Evolutionary conservation across 2,888 invertebrate species (phyloP).

Genomic region (Diadromus collaris): DNA sequence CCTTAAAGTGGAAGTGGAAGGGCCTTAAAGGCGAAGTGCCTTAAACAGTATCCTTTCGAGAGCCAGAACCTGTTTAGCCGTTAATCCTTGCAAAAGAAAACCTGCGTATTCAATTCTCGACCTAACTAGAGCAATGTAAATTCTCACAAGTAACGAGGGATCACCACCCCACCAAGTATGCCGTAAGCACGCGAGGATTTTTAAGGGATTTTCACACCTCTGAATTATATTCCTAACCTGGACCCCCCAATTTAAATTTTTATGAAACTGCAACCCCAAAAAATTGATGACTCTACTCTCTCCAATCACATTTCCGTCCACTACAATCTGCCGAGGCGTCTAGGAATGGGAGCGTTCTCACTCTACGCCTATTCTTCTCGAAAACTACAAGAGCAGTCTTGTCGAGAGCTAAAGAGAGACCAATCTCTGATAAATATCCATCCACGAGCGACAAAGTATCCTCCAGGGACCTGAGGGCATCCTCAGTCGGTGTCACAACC

Average conservation of each 20-base stretch:
- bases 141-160: neutral
- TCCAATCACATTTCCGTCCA: neutral
- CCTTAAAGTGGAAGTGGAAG: no score
- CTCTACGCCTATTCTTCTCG: neutral
- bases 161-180: constrained; percentile 39
- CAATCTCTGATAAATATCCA: constrained; percentile 12
- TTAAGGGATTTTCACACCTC: constrained; percentile 22
- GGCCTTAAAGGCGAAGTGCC: constrained; percentile 27
- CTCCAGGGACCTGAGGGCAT: neutral
- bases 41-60: constrained; percentile 35
- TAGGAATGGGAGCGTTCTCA: no score
- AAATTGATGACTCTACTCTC: constrained; percentile 16
- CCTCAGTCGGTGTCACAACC: neutral
- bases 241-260: constrained; percentile 6
- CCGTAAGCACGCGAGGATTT: constrained; percentile 33
- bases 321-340: neutral
- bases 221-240: constrained; percentile 21
- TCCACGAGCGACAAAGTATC: neutral
- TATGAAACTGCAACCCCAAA: constrained; percentile 2
- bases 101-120: constrained; percentile 18
- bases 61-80: neutral
- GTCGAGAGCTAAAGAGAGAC: constrained; percentile 9
- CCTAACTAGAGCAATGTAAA: neutral
- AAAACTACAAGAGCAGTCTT: constrained; percentile 38
- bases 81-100: constrained; percentile 10